A percentile compares a stretch with the other conserved stretches of the same genome.
Conservation (phyloP, 2,113 vertebrate species). For the Toxotes chatareus region DNA sequence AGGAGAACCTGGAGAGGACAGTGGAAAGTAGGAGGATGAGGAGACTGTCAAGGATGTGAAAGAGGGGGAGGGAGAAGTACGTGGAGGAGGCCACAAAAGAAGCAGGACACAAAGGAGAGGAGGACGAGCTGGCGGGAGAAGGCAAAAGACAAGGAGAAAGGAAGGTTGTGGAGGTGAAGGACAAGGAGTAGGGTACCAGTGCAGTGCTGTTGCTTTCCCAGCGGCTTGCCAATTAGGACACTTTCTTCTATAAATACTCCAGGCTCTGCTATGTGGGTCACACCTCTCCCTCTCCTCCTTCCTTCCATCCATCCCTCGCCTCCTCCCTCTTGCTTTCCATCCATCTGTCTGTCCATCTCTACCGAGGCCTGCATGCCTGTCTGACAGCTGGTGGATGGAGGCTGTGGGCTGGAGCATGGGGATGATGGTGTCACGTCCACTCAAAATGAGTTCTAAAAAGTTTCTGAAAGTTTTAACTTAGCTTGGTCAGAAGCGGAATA, state of each 20-base stretch:
- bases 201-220: slow-evolving; percentile 74
- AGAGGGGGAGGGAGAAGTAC: background rate
- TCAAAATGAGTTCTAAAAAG: slow-evolving; percentile 7
- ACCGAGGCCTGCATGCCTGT: slow-evolving; percentile 48
- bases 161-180: slow-evolving; percentile 63
- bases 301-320: slow-evolving; percentile 49
- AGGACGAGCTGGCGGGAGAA: slow-evolving; percentile 21
- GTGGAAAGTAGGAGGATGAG: slow-evolving; percentile 57
- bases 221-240: slow-evolving; percentile 84
- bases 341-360: slow-evolving; percentile 70
- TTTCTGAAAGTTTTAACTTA: slow-evolving; percentile 22
- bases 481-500: background rate
- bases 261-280: slow-evolving; percentile 84
- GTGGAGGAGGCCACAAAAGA: background rate
- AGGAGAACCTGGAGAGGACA: slow-evolving; percentile 17
- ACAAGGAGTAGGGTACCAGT: slow-evolving; percentile 73
- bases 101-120: slow-evolving; percentile 10
- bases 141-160: slow-evolving; percentile 63
- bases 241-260: slow-evolving; percentile 85
- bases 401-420: slow-evolving; percentile 27
- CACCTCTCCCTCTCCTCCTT: slow-evolving; percentile 74
- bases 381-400: slow-evolving; percentile 61
- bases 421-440: slow-evolving; percentile 5
- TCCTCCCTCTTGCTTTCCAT: slow-evolving; percentile 58
- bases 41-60: background rate